Evolutionary conservation across 2,113 vertebrate species (phyloP).

Genomic region (Microtus oregoni): DNA sequence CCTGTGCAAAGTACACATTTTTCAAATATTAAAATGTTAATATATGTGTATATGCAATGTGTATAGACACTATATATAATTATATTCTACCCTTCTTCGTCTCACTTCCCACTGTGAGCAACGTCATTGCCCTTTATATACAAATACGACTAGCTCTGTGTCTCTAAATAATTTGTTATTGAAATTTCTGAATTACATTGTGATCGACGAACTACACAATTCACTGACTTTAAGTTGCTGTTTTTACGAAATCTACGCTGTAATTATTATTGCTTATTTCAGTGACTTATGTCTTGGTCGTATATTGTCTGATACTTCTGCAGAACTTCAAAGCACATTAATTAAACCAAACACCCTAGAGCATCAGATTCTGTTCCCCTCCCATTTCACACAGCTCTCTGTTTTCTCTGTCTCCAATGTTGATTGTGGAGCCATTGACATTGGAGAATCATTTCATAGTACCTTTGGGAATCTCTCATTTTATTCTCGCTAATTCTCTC

Average conservation of each 20-base stretch:
- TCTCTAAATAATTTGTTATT: slow-evolving; percentile 9
- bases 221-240: background rate
- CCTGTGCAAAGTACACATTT: background rate
- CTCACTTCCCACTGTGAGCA: background rate
- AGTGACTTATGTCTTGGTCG: background rate
- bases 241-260: background rate
- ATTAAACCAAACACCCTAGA: background rate
- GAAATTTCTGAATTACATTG: background rate
- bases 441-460: background rate
- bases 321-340: background rate
- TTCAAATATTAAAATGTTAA: background rate
- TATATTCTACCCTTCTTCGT: background rate
- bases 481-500: background rate
- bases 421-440: background rate
- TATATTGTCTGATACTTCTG: background rate
- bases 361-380: background rate
- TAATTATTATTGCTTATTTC: slow-evolving; percentile 2
- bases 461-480: background rate
- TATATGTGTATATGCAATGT: background rate
- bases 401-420: background rate
- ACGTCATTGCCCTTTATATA: background rate
- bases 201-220: background rate
- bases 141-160: background rate
- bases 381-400: background rate
- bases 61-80: background rate